Evolutionary conservation across 92 coral and sea anemone genomes (phyloP).

Genomic region (Bergia sp.): DNA sequence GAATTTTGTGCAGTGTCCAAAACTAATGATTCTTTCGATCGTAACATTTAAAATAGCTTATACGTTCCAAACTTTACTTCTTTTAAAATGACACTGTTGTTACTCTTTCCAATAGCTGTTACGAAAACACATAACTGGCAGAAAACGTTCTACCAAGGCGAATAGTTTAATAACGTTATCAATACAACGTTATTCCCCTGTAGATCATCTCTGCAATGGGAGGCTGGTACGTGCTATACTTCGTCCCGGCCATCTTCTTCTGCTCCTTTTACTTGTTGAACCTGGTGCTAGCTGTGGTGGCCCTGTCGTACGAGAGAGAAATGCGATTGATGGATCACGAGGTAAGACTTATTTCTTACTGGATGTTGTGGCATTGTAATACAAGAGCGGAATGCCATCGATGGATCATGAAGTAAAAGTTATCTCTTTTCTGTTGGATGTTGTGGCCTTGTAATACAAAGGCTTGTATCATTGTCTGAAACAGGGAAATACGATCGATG

Average conservation of each 20-base stretch:
- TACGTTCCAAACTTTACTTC: too few relatives aligned
- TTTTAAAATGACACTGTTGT: too few relatives aligned
- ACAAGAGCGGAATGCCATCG: not conserved
- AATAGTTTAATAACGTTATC: not conserved
- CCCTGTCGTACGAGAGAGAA: conserved; percentile 90
- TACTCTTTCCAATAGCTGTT: not conserved
- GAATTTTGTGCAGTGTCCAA: too few relatives aligned
- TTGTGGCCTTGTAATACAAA: not conserved
- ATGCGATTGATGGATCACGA: conserved; percentile 71
- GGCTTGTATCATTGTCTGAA: not conserved
- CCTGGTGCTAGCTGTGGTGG: conserved; percentile 91
- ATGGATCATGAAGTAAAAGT: conserved; percentile 68
- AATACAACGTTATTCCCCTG: not conserved
- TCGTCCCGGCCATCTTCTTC: conserved; percentile 83
- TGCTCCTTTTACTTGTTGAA: conserved; percentile 94
- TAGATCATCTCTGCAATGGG: conserved; percentile 87
- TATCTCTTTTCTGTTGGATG: not conserved
- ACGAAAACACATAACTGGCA: not conserved
- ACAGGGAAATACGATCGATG: not conserved
- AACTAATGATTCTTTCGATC: too few relatives aligned
- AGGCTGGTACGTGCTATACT: conserved; percentile 87
- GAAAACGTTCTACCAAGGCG: not conserved
- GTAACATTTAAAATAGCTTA: too few relatives aligned
- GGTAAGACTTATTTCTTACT: conserved; percentile 51
- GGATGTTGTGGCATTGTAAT: not conserved